phyloP scores from a whole-genome alignment of 2,113 vertebrate genomes.

The Alethe castanea region DNA sequence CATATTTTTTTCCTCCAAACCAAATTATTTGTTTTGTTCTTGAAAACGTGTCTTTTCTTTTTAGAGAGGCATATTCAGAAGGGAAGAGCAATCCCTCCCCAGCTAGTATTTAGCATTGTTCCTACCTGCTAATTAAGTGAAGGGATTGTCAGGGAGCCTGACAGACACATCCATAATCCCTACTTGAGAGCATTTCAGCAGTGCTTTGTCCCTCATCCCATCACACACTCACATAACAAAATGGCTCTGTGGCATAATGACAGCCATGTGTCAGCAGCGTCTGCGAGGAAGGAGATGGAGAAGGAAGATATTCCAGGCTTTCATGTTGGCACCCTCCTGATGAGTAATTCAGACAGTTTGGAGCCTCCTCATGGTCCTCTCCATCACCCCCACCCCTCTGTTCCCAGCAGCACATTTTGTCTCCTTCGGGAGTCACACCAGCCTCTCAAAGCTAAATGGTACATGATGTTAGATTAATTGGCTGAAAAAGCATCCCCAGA shows the following conservation, averaged over 20 bases:
- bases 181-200: background rate
- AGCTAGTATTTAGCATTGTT: background rate
- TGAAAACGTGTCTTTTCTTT: background rate
- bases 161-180: slow-evolving; percentile 6
- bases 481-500: slow-evolving; percentile 7
- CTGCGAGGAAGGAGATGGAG: background rate
- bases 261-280: background rate
- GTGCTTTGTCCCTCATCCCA: background rate
- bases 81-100: background rate
- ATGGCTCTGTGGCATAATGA: background rate
- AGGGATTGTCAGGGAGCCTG: background rate
- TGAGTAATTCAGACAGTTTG: slow-evolving; percentile 28
- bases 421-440: slow-evolving; percentile 20
- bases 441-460: slow-evolving; percentile 1
- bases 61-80: background rate
- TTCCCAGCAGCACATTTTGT: slow-evolving; percentile 29
- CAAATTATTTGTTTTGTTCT: background rate
- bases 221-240: background rate
- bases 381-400: background rate
- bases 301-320: background rate
- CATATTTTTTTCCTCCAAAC: background rate
- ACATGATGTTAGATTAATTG: slow-evolving; percentile 33
- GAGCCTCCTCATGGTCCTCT: slow-evolving; percentile 20
- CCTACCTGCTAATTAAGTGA: slow-evolving; percentile 17
- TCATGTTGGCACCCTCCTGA: background rate